Conservation (phyloP, 2,888 invertebrate genomes). For the Cylloceria caligata region DNA sequence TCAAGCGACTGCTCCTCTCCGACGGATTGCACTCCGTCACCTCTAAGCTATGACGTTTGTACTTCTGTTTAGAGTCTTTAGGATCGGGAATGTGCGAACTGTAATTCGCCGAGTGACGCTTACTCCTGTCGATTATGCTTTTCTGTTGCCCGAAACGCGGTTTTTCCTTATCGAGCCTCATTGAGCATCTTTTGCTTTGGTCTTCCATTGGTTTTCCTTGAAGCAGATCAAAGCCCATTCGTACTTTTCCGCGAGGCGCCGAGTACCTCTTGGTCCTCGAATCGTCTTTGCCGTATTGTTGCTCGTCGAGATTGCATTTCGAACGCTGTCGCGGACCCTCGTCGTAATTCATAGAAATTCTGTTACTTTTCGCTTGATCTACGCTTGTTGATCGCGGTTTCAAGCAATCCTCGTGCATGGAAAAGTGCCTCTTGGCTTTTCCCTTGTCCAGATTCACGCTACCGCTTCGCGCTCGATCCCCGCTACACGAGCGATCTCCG, state of each 20-base stretch:
- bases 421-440: conserved; percentile 74
- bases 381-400: conserved; percentile 72
- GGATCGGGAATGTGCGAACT: conserved; percentile 73
- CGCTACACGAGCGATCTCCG: conserved; percentile 64
- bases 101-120: conserved; percentile 80
- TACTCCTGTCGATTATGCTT: conserved; percentile 75
- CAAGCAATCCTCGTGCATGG: conserved; percentile 76
- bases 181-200: conserved; percentile 74
- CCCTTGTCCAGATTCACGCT: conserved; percentile 73
- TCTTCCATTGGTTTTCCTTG: conserved; percentile 70
- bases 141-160: conserved; percentile 72
- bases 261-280: conserved; percentile 72
- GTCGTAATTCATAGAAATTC: conserved; percentile 78
- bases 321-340: conserved; percentile 71
- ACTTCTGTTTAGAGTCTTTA: conserved; percentile 77
- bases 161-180: conserved; percentile 76
- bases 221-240: conserved; percentile 69
- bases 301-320: conserved; percentile 71
- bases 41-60: conserved; percentile 81
- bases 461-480: conserved; percentile 71
- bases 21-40: conserved; percentile 74
- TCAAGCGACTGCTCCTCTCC: conserved; percentile 70
- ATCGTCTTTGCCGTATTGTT: conserved; percentile 68
- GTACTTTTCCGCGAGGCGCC: conserved; percentile 68
- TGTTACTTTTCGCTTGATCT: conserved; percentile 70